A percentile compares a stretch with the other conserved stretches of the same genome.
phyloP scores from a whole-genome alignment of 2,888 invertebrate species.

The Acronicta alni region DNA sequence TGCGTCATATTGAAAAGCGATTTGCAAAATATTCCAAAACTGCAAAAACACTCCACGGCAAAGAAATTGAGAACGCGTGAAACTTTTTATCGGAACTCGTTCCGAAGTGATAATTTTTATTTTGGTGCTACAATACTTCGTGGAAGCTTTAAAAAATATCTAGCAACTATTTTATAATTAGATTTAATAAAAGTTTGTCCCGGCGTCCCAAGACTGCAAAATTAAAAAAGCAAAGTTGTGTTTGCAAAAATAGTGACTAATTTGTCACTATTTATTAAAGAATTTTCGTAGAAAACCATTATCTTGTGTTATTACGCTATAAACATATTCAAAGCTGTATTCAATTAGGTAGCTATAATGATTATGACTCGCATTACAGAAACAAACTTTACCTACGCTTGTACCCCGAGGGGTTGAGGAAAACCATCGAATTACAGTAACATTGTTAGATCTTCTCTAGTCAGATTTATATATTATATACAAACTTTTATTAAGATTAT shows the following conservation, averaged over 20 bases:
- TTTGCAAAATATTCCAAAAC: slow-evolving; percentile 28
- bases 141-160: too few relatives aligned
- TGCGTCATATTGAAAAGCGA: slow-evolving; percentile 39
- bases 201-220: too few relatives aligned
- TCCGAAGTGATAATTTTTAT: slow-evolving; percentile 3
- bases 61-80: slow-evolving; percentile 4
- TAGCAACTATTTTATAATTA: too few relatives aligned
- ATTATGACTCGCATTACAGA: slow-evolving; percentile 32
- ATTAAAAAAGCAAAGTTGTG: too few relatives aligned
- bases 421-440: slow-evolving; percentile 33
- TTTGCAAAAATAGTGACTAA: too few relatives aligned
- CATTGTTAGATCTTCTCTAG: slow-evolving; percentile 19
- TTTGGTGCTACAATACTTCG: neutral
- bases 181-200: too few relatives aligned
- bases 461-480: neutral
- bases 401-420: slow-evolving; percentile 26
- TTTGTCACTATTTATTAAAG: too few relatives aligned
- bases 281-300: too few relatives aligned
- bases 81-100: slow-evolving; percentile 37
- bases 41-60: slow-evolving; percentile 13
- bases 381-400: slow-evolving; percentile 32
- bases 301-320: neutral
- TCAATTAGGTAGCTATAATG: slow-evolving; percentile 29
- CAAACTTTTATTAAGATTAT: too few relatives aligned
- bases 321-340: slow-evolving; percentile 8